These are phyloP conservation scores for rat (Rattus norvegicus) DNA, from an alignment of 2,113 vertebrate genomes.

Conservation along the genomic window DNA sequence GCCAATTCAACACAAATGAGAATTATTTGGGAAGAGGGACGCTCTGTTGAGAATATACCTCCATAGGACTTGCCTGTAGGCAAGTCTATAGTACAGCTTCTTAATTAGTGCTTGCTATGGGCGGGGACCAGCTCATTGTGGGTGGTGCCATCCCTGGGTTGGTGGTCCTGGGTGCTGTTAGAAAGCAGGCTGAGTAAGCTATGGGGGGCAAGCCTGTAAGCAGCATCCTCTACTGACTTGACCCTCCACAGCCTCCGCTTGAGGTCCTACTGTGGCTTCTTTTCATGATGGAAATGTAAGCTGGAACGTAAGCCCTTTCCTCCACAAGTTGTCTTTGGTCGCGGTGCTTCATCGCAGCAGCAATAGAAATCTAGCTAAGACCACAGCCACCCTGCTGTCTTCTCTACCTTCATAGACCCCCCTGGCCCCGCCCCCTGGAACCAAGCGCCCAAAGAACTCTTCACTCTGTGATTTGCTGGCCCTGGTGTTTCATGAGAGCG, in stretches of 20 bases:
- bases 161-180: background rate
- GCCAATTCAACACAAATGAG: background rate
- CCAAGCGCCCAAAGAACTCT: background rate
- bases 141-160: background rate
- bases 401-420: background rate
- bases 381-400: background rate
- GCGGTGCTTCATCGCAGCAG: background rate
- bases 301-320: background rate
- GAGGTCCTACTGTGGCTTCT: background rate
- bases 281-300: background rate
- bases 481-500: background rate
- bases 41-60: background rate
- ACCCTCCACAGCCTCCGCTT: background rate
- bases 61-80: background rate
- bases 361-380: background rate
- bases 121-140: background rate
- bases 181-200: background rate
- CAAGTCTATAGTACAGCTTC: background rate
- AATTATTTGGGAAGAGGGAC: background rate
- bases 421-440: background rate
- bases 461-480: background rate
- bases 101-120: background rate
- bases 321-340: background rate
- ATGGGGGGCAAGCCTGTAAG: background rate
- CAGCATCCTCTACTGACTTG: background rate